These are phyloP conservation scores for Ctenomys sociabilis DNA, from an alignment of 2,113 vertebrate species.

Conservation along the genomic window DNA sequence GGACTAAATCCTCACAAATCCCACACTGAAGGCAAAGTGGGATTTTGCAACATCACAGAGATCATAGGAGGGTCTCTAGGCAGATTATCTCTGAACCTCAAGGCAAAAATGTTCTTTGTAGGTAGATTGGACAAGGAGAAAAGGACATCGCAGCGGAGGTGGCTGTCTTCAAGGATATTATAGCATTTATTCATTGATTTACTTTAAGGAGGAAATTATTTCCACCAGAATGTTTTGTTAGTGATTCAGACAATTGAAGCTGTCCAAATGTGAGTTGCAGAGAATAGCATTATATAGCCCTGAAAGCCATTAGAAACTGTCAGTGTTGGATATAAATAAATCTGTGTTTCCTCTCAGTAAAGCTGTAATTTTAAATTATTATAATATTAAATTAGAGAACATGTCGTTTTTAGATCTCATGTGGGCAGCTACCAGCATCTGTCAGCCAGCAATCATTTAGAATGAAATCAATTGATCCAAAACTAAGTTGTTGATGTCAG, in stretches of 20 bases:
- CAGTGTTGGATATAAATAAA: constrained; percentile 75
- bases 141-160: neutral
- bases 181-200: constrained; percentile 59
- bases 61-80: constrained; percentile 11
- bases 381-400: constrained; percentile 73
- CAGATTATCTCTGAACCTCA: constrained; percentile 4
- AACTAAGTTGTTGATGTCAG: constrained; percentile 75
- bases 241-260: constrained; percentile 67
- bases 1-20: neutral
- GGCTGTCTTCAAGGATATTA: neutral
- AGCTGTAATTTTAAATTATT: constrained; percentile 76
- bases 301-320: constrained; percentile 68
- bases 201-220: constrained; percentile 64
- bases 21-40: neutral
- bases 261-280: constrained; percentile 48
- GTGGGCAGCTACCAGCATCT: constrained; percentile 69
- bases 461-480: constrained; percentile 74
- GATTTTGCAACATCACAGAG: neutral
- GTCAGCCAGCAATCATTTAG: constrained; percentile 69
- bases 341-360: constrained; percentile 74
- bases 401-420: constrained; percentile 61
- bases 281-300: constrained; percentile 45
- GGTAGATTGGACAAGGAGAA: neutral
- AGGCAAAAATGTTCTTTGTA: constrained; percentile 12
- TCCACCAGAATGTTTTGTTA: constrained; percentile 65